A percentile compares a stretch with the other conserved stretches of the same genome.
Conservation (phyloP, 2,888 invertebrate genomes). For the Plebejus anna region DNA sequence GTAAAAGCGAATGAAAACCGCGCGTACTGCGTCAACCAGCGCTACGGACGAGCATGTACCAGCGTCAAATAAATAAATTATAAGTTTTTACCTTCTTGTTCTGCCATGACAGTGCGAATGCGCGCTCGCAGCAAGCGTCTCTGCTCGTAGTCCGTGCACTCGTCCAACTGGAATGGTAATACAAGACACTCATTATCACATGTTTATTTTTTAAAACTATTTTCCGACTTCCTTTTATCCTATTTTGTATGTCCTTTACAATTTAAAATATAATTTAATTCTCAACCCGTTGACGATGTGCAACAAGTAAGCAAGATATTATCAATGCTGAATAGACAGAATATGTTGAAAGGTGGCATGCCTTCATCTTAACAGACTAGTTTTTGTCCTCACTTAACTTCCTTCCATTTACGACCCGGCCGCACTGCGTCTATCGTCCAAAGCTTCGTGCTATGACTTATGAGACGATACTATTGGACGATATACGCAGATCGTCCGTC, state of each 20-base stretch:
- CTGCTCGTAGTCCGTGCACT: constrained; percentile 92
- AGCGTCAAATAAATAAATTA: neutral
- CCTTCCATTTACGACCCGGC: neutral
- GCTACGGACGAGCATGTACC: neutral
- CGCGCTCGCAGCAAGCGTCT: constrained; percentile 89
- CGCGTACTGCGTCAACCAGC: neutral
- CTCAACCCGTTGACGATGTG: neutral
- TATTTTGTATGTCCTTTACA: neutral
- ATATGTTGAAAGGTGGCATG: neutral
- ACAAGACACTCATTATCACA: neutral
- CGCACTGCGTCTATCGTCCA: too few relatives aligned
- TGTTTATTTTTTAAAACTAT: neutral
- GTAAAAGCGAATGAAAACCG: constrained; percentile 8
- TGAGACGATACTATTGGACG: too few relatives aligned
- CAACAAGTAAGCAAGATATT: neutral
- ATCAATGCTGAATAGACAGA: neutral
- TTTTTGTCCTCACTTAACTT: neutral
- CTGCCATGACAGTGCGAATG: constrained; percentile 90
- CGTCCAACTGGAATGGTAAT: constrained; percentile 84
- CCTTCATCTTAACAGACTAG: neutral
- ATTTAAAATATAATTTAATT: neutral
- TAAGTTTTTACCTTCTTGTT: constrained; percentile 86
- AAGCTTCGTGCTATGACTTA: too few relatives aligned
- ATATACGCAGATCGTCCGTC: too few relatives aligned
- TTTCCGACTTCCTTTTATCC: neutral